phyloP scores from a whole-genome alignment of 2,888 invertebrate species.

The Latrodectus hesperus region DNA sequence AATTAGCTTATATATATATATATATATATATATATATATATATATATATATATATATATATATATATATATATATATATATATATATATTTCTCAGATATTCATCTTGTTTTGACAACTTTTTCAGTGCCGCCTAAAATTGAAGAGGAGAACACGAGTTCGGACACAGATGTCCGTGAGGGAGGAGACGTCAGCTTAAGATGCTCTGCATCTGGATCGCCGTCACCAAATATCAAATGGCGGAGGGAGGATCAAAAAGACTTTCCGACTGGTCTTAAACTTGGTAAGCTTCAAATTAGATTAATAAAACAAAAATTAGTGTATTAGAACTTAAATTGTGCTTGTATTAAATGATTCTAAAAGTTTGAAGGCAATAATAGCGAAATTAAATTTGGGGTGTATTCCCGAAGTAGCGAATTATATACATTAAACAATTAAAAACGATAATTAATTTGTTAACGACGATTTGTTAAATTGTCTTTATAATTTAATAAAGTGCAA shows the following conservation, averaged over 20 bases:
- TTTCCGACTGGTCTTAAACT: constrained; percentile 56
- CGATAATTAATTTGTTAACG: no score
- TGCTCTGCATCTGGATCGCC: constrained; percentile 93
- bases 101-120: background rate
- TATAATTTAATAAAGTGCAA: no score
- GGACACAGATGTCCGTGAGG: constrained; percentile 92
- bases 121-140: constrained; percentile 89
- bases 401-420: no score
- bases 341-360: no score
- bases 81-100: background rate
- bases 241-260: constrained; percentile 80
- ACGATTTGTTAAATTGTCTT: no score
- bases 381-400: no score
- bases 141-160: constrained; percentile 92
- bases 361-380: no score
- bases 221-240: constrained; percentile 91
- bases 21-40: background rate
- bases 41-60: background rate
- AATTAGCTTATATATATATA: background rate
- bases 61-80: background rate
- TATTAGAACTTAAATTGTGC: no score
- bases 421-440: no score
- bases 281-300: constrained; percentile 25
- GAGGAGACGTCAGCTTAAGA: constrained; percentile 89
- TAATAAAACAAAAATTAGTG: no score